These are phyloP conservation scores for Buphagus erythrorhynchus DNA, from an alignment of 2,797 vertebrate genomes.

Conservation along the genomic window DNA sequence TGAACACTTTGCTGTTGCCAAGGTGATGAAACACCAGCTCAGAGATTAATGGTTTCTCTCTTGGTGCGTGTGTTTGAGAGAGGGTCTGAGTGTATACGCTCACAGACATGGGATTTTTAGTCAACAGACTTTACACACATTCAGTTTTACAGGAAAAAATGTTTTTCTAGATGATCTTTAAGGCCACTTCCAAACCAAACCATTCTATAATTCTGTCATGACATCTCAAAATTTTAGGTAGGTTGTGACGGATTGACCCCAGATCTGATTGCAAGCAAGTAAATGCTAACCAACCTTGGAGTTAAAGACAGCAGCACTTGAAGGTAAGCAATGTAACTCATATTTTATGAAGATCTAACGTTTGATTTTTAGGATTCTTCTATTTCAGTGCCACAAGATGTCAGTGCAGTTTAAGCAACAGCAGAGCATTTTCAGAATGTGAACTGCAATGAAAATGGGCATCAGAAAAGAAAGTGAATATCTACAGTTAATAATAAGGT, in stretches of 20 bases:
- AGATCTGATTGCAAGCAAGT: neutral
- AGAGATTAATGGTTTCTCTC: neutral
- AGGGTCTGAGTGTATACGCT: neutral
- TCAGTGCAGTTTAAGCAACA: slow-evolving; percentile 79
- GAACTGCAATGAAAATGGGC: neutral
- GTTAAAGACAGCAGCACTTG: neutral
- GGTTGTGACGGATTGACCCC: neutral
- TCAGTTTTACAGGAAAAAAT: neutral
- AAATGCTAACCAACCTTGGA: neutral
- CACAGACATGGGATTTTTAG: neutral
- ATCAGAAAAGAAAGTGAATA: neutral
- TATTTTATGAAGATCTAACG: neutral
- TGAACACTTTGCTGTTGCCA: slow-evolving; percentile 17
- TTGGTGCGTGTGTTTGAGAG: neutral
- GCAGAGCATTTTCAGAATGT: neutral
- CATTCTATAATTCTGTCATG: neutral
- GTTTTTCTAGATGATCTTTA: neutral
- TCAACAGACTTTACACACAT: neutral
- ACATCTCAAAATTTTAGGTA: neutral
- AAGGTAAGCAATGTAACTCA: neutral
- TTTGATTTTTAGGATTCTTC: neutral
- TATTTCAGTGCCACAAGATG: slow-evolving; percentile 76
- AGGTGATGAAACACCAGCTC: slow-evolving; percentile 22
- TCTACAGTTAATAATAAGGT: neutral
- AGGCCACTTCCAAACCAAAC: neutral